phyloP scores from a whole-genome alignment of 1,140 invertebrate genomes.

The Mya arenaria region DNA sequence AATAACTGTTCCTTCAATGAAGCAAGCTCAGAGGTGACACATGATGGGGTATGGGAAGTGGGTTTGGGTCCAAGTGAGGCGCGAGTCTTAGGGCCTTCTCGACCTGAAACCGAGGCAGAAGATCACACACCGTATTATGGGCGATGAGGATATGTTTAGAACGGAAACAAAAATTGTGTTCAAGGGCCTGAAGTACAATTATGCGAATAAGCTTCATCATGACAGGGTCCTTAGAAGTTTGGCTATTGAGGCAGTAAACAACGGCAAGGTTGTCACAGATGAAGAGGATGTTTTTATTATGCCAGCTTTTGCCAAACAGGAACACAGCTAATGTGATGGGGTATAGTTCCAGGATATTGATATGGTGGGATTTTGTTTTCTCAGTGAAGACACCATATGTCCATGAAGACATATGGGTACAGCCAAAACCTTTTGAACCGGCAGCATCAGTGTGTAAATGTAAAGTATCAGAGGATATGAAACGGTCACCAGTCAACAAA shows the following conservation, averaged over 20 bases:
- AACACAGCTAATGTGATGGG: not conserved
- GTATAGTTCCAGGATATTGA: slow-evolving; percentile 33
- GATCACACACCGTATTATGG: slow-evolving; percentile 15
- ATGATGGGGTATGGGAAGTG: not conserved
- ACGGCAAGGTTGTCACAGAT: slow-evolving; percentile 22
- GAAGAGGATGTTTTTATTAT: slow-evolving; percentile 16
- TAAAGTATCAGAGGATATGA: not conserved
- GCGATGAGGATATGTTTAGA: not conserved
- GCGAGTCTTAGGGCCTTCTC: slow-evolving; percentile 2
- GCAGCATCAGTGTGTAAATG: slow-evolving; percentile 19
- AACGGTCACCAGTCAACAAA: not conserved
- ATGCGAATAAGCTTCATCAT: slow-evolving; percentile 29
- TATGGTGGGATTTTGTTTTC: not conserved
- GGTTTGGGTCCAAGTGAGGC: slow-evolving; percentile 3
- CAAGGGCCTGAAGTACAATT: slow-evolving; percentile 7
- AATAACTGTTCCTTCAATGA: not conserved
- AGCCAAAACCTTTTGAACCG: slow-evolving; percentile 15
- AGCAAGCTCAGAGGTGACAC: not conserved
- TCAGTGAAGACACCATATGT: not conserved
- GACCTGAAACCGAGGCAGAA: slow-evolving; percentile 20
- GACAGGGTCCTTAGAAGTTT: not conserved
- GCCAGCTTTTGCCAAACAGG: not conserved
- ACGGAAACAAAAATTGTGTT: slow-evolving; percentile 7
- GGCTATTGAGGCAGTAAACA: slow-evolving; percentile 23
- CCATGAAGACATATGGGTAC: not conserved